phyloP scores from a whole-genome alignment of 1,140 invertebrate species.

The Danaus plexippus region DNA sequence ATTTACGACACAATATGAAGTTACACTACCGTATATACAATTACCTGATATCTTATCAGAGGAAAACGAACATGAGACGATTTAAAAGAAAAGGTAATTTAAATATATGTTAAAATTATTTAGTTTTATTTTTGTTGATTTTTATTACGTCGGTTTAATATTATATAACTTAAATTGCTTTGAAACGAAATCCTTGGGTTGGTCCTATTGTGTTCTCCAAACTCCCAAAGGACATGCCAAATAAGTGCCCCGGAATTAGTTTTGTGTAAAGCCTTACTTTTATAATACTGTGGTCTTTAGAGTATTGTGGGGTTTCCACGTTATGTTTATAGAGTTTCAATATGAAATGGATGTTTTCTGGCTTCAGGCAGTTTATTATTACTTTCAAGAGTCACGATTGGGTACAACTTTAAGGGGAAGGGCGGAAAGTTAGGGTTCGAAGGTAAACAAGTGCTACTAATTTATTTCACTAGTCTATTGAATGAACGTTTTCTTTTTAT shows the following conservation, averaged over 20 bases:
- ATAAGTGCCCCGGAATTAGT: constrained; percentile 54
- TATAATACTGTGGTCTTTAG: constrained; percentile 60
- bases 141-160: constrained; percentile 4
- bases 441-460: constrained; percentile 60
- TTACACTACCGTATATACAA: constrained; percentile 30
- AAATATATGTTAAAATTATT: background rate
- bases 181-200: constrained; percentile 14
- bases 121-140: background rate
- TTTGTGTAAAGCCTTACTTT: constrained; percentile 58
- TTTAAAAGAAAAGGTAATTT: constrained; percentile 10
- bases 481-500: constrained; percentile 37
- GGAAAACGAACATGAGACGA: constrained; percentile 10
- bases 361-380: constrained; percentile 70
- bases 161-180: constrained; percentile 10
- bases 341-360: constrained; percentile 68
- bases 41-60: constrained; percentile 12
- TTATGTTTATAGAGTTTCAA: constrained; percentile 50
- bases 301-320: constrained; percentile 50
- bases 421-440: constrained; percentile 41
- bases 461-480: constrained; percentile 54
- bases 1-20: constrained; percentile 50
- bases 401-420: constrained; percentile 33
- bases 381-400: constrained; percentile 54
- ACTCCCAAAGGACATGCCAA: constrained; percentile 40
- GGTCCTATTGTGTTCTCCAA: constrained; percentile 25